Evolutionary conservation across 2,797 vertebrate species (phyloP), one percentile per base, ranked within the genome.

Genomic region (Takifugu rubripes): DNA sequence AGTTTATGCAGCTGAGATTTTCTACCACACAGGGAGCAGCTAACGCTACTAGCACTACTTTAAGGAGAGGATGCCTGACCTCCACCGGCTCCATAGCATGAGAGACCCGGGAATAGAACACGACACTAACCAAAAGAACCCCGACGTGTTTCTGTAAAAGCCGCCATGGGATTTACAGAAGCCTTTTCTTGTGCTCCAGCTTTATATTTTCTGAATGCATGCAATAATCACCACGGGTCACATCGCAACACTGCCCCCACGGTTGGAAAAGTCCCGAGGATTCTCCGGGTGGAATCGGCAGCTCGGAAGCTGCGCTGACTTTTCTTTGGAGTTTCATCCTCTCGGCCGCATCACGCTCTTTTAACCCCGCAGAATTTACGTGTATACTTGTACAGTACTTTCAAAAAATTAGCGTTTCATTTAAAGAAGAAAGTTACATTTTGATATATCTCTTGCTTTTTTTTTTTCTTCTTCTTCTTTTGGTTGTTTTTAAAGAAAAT

Each of bases 321-420:
- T 75, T 68, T 79, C 55, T 68, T 64, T 76, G 78, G 44, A 21
- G 6, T 46, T 70, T 60, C 73, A 69, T 71, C 73, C 72, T 61
- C 47, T 59, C 0, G 68, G 77, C 80, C 36, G 46, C 61, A 50
- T 74, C 75, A 56, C 73, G 48, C 58, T 74, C 27, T 57, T 54
- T 52, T 6, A 70, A 70, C 80, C 36, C 36, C 77, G 49, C 68
- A 76, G 86, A 89, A 90, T 90, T 90, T 91, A 92, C 91, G 91
- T 97, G 93, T 96, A 95, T 94, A 98, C 92, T 96, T 98, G 95
- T 98, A 98, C 92, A 98, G 95, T 93, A 93, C 85, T 91, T 93
- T 89, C 1, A 21, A 45, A 45, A 46, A 46, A 46, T 9, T 6
- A 46, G 81, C 84, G 81, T 91, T 90, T 87, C 76, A 87, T 90